These are phyloP conservation scores for Neolamprologus ventralis DNA, from an alignment of 2,113 vertebrate species.

Conservation along the genomic window DNA sequence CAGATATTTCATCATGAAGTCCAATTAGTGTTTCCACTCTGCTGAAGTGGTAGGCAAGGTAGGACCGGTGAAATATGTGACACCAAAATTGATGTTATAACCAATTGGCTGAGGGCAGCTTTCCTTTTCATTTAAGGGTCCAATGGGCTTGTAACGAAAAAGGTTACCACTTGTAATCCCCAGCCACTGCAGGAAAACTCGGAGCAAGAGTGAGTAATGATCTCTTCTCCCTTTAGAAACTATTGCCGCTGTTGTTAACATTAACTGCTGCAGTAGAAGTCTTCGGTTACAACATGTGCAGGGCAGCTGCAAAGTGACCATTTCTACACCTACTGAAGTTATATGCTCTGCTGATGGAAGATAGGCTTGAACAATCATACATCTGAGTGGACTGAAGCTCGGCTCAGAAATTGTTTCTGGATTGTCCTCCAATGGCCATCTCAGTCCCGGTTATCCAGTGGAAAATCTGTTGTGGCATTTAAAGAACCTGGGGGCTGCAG, in stretches of 20 bases:
- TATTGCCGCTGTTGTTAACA: background rate
- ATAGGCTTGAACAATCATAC: background rate
- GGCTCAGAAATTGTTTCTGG: background rate
- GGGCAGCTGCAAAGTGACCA: background rate
- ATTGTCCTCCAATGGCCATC: background rate
- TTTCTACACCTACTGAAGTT: background rate
- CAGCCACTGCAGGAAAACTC: background rate
- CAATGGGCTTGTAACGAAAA: slow-evolving; percentile 4
- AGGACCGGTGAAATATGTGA: background rate
- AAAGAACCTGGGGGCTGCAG: background rate
- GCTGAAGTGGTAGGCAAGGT: background rate
- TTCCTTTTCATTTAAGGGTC: slow-evolving; percentile 33
- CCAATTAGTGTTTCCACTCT: slow-evolving; percentile 17
- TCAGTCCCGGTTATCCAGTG: background rate
- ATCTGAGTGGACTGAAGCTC: background rate
- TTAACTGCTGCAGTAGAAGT: background rate
- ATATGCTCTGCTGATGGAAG: accelerated
- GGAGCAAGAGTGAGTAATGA: background rate
- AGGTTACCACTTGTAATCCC: slow-evolving; percentile 20
- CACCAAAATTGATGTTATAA: background rate
- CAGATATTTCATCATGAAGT: slow-evolving; percentile 28
- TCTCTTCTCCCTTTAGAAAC: background rate
- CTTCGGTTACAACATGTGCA: background rate
- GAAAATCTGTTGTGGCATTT: background rate
- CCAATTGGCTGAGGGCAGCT: slow-evolving; percentile 7